phyloP scores from a whole-genome alignment of 2,888 invertebrate species.

The Lasioglossum figueresi region DNA sequence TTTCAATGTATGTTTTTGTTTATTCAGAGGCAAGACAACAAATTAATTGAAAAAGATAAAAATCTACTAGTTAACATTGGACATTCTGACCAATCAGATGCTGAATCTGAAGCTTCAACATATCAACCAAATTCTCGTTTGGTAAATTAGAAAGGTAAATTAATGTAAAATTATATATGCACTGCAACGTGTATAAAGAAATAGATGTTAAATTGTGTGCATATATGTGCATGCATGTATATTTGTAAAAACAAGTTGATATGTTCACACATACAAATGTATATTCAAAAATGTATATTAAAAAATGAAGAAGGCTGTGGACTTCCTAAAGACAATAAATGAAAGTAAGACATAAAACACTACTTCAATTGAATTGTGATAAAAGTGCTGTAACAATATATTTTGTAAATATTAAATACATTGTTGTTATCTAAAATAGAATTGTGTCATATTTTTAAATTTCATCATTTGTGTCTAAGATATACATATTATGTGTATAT shows the following conservation, averaged over 20 bases:
- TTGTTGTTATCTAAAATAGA: slow-evolving; percentile 13
- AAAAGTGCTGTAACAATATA: background rate
- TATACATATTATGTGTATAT: background rate
- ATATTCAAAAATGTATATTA: background rate
- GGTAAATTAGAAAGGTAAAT: slow-evolving; percentile 27
- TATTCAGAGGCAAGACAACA: slow-evolving; percentile 17
- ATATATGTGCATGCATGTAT: background rate
- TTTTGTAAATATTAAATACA: slow-evolving; percentile 19
- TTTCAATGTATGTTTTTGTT: background rate
- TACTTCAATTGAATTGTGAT: background rate
- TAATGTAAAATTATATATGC: background rate
- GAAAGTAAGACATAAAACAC: slow-evolving; percentile 14
- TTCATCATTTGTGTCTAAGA: background rate
- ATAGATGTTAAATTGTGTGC: slow-evolving; percentile 17
- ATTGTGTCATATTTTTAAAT: background rate
- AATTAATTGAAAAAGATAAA: background rate
- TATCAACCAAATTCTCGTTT: slow-evolving; percentile 23
- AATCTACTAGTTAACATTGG: slow-evolving; percentile 3
- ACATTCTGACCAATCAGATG: slow-evolving; percentile 24
- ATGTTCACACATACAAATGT: no score
- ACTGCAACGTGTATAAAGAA: background rate
- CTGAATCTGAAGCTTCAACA: slow-evolving; percentile 13
- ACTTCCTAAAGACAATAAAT: slow-evolving; percentile 10
- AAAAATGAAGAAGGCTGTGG: background rate
- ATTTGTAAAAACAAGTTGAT: background rate